These are phyloP conservation scores for Engystomops pustulosus DNA, from an alignment of 2,113 vertebrate species.

Conservation along the genomic window DNA sequence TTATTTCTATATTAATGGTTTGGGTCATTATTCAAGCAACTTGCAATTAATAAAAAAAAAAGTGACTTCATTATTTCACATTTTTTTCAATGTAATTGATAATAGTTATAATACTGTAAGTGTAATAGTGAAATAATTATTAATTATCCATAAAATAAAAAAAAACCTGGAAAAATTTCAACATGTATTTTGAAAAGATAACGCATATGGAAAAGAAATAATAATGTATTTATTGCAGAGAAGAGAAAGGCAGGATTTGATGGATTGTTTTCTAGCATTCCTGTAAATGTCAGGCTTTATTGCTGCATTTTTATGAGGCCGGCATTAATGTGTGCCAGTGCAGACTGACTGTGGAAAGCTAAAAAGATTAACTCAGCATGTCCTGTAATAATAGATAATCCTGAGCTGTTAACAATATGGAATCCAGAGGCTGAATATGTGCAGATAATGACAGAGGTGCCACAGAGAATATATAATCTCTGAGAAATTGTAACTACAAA, in stretches of 20 bases:
- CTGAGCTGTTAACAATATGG: slow-evolving; percentile 33
- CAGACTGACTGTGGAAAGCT: slow-evolving; percentile 12
- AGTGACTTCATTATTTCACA: too few relatives aligned
- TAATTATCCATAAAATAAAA: too few relatives aligned
- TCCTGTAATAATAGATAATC: slow-evolving; percentile 46
- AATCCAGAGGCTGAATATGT: slow-evolving; percentile 22
- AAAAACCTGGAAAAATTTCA: background rate
- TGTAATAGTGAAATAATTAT: too few relatives aligned
- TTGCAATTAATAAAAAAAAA: too few relatives aligned
- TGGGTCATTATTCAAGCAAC: too few relatives aligned
- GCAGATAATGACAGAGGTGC: background rate
- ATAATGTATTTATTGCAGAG: background rate
- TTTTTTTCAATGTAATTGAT: too few relatives aligned
- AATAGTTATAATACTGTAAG: too few relatives aligned
- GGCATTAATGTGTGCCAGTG: slow-evolving; percentile 15
- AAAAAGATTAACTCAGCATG: slow-evolving; percentile 46
- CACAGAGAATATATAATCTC: slow-evolving; percentile 10
- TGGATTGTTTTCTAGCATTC: slow-evolving; percentile 14
- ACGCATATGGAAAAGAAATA: background rate
- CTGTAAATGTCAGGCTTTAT: slow-evolving; percentile 41
- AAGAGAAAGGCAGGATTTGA: background rate
- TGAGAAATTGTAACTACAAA: background rate
- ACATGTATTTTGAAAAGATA: background rate
- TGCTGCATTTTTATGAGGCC: slow-evolving; percentile 39
- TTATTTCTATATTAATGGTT: too few relatives aligned